Evolutionary conservation across 2,888 invertebrate species (phyloP).

Genomic region (Euplagia quadripunctaria): DNA sequence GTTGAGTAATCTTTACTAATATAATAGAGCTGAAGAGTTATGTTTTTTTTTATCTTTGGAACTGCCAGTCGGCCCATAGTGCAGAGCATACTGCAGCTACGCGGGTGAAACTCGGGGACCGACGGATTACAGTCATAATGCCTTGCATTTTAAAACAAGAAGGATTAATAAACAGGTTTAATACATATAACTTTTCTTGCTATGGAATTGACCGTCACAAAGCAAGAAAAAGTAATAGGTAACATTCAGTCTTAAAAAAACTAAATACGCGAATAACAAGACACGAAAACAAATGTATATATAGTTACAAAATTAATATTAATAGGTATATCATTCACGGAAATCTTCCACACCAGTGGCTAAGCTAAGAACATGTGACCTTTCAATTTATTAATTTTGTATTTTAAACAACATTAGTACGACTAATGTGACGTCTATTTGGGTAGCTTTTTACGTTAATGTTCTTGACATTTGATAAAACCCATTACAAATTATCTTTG

Average conservation of each 20-base stretch:
- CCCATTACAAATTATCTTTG: conserved; percentile 37
- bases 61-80: no score
- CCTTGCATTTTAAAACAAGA: no score
- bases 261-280: not conserved
- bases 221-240: not conserved
- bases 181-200: not conserved
- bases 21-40: no score
- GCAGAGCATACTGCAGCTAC: no score
- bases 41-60: no score
- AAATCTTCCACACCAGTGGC: conserved; percentile 50
- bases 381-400: conserved; percentile 56
- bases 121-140: no score
- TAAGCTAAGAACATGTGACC: conserved; percentile 48
- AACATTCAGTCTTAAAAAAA: not conserved
- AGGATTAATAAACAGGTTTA: no score
- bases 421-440: conserved; percentile 44
- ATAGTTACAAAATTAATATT: conserved; percentile 1
- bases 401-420: conserved; percentile 50
- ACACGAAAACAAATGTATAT: not conserved
- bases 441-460: conserved; percentile 43
- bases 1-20: no score
- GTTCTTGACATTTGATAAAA: conserved; percentile 53
- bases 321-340: conserved; percentile 21
- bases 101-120: no score
- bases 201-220: not conserved